Conservation (phyloP, 2,797 vertebrate species). For the Protonibea diacanthus region DNA sequence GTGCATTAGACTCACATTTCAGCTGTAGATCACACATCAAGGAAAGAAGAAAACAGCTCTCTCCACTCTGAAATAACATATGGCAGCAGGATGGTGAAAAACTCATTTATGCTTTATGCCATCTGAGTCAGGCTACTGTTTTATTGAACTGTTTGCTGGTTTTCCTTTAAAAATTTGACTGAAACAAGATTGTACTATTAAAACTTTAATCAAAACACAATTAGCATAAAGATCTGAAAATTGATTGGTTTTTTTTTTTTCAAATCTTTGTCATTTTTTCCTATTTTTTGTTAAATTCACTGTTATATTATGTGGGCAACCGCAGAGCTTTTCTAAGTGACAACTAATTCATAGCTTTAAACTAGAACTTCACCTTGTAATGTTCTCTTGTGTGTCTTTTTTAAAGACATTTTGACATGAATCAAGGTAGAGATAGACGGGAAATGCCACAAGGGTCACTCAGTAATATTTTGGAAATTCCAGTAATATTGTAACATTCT, state of each 20-base stretch:
- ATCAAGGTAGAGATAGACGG: too few species aligned
- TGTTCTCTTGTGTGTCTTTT: background rate
- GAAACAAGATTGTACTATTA: background rate
- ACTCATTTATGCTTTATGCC: slow-evolving; percentile 5
- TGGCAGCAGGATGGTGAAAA: slow-evolving; percentile 24
- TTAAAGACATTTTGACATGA: too few species aligned
- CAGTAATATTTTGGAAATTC: slow-evolving; percentile 39
- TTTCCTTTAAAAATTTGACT: background rate
- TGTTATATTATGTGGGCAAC: too few species aligned
- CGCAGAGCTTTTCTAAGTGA: too few species aligned
- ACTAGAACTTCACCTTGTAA: too few species aligned
- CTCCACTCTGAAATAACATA: slow-evolving; percentile 20
- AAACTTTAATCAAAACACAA: background rate
- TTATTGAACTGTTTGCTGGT: slow-evolving; percentile 4
- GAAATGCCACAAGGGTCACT: too few species aligned
- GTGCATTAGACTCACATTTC: slow-evolving; percentile 19
- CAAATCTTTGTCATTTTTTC: background rate
- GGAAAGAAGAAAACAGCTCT: slow-evolving; percentile 6
- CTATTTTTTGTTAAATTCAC: too few species aligned
- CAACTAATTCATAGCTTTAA: too few species aligned
- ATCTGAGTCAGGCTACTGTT: slow-evolving; percentile 7
- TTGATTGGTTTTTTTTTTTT: background rate
- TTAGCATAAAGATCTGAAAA: background rate
- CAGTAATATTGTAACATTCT: slow-evolving; percentile 4
- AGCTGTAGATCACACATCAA: slow-evolving; percentile 12